Conservation (phyloP, 2,113 vertebrate species). For the Crotalus helleri region DNA sequence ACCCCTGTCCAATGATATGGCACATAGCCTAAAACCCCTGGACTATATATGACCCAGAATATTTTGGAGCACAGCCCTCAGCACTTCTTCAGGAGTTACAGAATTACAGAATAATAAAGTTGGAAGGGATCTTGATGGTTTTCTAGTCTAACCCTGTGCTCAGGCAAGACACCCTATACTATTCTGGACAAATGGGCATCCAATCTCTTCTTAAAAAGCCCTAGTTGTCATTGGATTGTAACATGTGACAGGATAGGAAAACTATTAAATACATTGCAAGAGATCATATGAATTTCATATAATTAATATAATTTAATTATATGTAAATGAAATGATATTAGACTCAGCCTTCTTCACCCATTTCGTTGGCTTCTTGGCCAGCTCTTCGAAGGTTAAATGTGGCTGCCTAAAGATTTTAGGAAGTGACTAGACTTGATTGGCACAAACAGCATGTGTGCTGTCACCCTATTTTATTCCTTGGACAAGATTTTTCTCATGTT, state of each 20-base stretch:
- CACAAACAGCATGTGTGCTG: background rate
- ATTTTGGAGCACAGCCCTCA: background rate
- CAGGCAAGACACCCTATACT: background rate
- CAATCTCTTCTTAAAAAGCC: background rate
- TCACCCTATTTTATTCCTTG: background rate
- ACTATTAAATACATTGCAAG: background rate
- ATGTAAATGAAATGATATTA: background rate
- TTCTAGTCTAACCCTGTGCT: background rate
- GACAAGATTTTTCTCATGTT: background rate
- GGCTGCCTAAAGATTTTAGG: background rate
- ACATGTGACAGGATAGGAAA: background rate
- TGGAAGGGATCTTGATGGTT: background rate
- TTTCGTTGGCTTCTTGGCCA: background rate
- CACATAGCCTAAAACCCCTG: background rate
- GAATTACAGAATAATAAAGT: background rate
- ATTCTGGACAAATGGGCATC: background rate
- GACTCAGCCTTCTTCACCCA: background rate
- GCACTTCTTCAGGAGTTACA: background rate
- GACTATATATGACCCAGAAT: background rate
- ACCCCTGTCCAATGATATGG: background rate
- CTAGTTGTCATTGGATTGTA: background rate
- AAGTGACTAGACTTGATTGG: background rate
- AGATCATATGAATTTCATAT: background rate
- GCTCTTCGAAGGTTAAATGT: background rate
- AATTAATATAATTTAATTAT: background rate